A percentile compares a stretch with the other conserved stretches of the same genome.
phyloP scores from a whole-genome alignment of 2,888 invertebrate genomes.

The Megastigmus dorsalis region DNA sequence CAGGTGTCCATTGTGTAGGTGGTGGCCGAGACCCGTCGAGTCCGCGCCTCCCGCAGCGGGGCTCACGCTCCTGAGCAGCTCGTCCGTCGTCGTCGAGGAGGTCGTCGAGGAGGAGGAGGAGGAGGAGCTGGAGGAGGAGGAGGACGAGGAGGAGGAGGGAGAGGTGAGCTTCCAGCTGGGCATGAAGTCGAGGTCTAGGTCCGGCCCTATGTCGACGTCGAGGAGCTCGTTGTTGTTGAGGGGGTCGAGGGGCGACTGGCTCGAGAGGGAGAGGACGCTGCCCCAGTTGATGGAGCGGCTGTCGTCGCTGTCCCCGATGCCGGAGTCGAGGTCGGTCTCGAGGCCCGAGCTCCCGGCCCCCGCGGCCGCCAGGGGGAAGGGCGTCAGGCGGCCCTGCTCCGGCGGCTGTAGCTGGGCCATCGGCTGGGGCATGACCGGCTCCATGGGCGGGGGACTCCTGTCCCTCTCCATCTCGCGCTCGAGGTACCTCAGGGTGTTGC shows the following conservation, averaged over 20 bases:
- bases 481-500: conserved; percentile 91
- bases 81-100: conserved; percentile 44
- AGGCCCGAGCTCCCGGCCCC: conserved; percentile 73
- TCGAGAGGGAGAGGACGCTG: conserved; percentile 89
- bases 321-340: conserved; percentile 84
- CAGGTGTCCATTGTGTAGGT: conserved; percentile 62
- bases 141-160: conserved; percentile 68
- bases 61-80: conserved; percentile 1
- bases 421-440: conserved; percentile 67
- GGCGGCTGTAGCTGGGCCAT: conserved; percentile 73
- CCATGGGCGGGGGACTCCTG: conserved; percentile 72
- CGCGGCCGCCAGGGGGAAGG: conserved; percentile 74
- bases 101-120: conserved; percentile 68
- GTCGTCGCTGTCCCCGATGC: conserved; percentile 81
- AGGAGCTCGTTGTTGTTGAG: conserved; percentile 87
- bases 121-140: conserved; percentile 68
- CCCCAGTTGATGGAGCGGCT: conserved; percentile 93
- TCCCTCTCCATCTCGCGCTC: conserved; percentile 91
- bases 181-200: conserved; percentile 80
- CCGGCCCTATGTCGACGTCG: conserved; percentile 78
- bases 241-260: conserved; percentile 90
- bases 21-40: conserved; percentile 57
- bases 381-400: conserved; percentile 71
- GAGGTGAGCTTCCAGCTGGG: conserved; percentile 76
- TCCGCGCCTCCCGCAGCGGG: too few species aligned